Evolutionary conservation across 2,113 vertebrate genomes (phyloP), one percentile per base, ranked within the genome.

Genomic region (Mesocricetus auratus): DNA sequence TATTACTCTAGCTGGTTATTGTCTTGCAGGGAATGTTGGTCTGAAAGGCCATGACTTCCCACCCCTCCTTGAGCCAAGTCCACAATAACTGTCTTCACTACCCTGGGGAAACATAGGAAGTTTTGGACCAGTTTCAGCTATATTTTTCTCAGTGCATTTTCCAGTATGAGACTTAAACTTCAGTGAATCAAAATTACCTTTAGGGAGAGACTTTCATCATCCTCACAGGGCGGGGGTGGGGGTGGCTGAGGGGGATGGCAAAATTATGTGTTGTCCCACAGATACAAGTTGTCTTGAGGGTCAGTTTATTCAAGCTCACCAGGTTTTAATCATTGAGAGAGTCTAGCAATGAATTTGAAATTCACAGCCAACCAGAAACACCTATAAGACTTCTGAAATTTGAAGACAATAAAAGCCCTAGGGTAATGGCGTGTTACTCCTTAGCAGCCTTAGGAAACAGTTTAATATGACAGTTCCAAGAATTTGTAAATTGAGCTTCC

Each of bases 381-480:
- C 58, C 83, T 53, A 66, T 1, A 36, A 85, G 85, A 62, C 33
- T 68, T 96, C 79, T 89, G 73, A 92, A 96, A 92, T 22, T 66
- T 53, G n/a, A 42, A 62, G 60, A 50, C 53, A 97, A 68, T 78
- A 64, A 89, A 94, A 93, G 33, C 17, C 66, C 62, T 89, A 31
- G 22, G 85, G 64, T 31, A 95, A 92, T 78, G 68, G 62, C 8
- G 33, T 7, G 68, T 36, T 89, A 60, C 26, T 97, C 86, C 53
- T 69, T 58, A 36, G 39, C 62, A 88, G 92, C 86, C 90, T 97
- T 89, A 93, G 88, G 69, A 97, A 77, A 97, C 36, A 94, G 75
- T 86, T 91, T 89, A 78, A 94, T 81, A 56, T 39, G 73, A 94
- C 95, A 91, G 82, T 94, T 96, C 94, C 95, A 94, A 64, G 89